Base-by-base conservation (phyloP, 1,140 invertebrate genomes). In the Augochlora pura region DNA sequence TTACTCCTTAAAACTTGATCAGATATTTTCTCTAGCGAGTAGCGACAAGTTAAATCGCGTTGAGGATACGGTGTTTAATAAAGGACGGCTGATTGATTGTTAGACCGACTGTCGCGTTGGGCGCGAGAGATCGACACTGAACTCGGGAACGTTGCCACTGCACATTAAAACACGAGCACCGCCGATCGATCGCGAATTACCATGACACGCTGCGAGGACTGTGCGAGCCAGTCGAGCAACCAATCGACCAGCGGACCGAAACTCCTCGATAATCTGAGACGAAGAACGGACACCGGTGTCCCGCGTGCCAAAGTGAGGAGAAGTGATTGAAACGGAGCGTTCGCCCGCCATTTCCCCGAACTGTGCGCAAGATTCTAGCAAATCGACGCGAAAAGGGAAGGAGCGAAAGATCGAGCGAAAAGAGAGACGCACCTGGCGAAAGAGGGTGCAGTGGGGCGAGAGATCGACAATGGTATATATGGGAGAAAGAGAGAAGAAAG, bases 401-500 rank as follows among this genome's bases (percentile, higher is more conserved):
- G 67, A 62, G 65, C 42, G 46, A 62, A 54, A 66, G 38, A 42
- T 10, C 23, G 9, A 6, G 54, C 5, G 4, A 1, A 54, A 71
- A 46, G 64, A 52, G 49, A 18, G n/a, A 77, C 62, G 66, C 59
- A 16, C 49, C 60, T 25, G 25, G 52, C 32, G 65, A 42, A 70
- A 66, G 62, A 57, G 23, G 38, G 54, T n/a, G n/a, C n/a, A n/a
- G n/a, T n/a, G n/a, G n/a, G n/a, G n/a, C n/a, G n/a, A n/a, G n/a
- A n/a, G n/a, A n/a, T n/a, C n/a, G n/a, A n/a, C n/a, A n/a, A n/a
- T n/a, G n/a, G n/a, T n/a, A n/a, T n/a, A n/a, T n/a, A n/a, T n/a
- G 71, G 74, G 65, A 66, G 65, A 65, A 81, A 32, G 46, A 65
- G 54, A 80, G 83, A 39, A 80, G 69, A 32, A 14, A 39, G 38